Evolutionary conservation across 1,140 invertebrate species (phyloP), one percentile per base, ranked within the genome.

Genomic region (Drosophila bifasciata): DNA sequence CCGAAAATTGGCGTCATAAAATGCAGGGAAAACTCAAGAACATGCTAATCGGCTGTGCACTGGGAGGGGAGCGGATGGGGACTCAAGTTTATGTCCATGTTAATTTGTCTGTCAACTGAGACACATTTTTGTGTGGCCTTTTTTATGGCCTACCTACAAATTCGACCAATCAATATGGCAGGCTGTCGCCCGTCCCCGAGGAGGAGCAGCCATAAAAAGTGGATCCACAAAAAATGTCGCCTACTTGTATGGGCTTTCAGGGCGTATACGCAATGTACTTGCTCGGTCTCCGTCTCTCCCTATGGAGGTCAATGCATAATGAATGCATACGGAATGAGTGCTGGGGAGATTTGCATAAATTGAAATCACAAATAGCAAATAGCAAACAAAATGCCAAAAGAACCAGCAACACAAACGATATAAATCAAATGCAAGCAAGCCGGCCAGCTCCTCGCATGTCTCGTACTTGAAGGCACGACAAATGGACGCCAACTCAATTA

Each of bases 31-130:
- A 40, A 41, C 45, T 51, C 53, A 67, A 67, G 36, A 66, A 64
- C 57, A 85, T 86, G 68, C 80, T 80, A 85, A 86, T 86, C 81
- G 70, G 41, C 36, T 79, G 57, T 68, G 55, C 40, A 45, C 55
- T 43, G 45, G 51, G 48, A 44, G 32, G 17, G 48, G 41, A 49
- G 23, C 15, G 21, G n/a, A n/a, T n/a, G n/a, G n/a, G n/a, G n/a
- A n/a, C n/a, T n/a, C 43, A 28, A 73, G 61, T 75, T 86, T 81
- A 88, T 81, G 78, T 63, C 45, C 74, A 52, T 60, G 76, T 68
- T 75, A 88, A 83, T 86, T 85, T 76, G 62, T 62, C 46, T 56
- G 76, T 72, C 76, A 72, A 70, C 49, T 62, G 69, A 36, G 48
- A 52, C 19, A 73, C 68, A 44, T 80, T 73, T 67, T 4, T 36